Conservation (phyloP, 2,888 invertebrate species). For the Epinotia demarniana region DNA sequence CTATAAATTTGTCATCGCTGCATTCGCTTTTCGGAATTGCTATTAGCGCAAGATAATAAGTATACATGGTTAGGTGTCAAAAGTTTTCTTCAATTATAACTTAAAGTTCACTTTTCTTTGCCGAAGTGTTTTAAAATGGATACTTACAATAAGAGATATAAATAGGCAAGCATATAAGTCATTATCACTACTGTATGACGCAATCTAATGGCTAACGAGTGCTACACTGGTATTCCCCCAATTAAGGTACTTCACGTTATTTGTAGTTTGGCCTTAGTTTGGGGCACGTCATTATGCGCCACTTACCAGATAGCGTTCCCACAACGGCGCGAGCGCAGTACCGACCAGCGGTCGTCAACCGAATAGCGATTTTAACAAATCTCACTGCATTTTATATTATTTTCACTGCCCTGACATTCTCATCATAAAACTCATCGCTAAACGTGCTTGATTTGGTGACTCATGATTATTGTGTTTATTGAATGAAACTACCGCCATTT, state of each 20-base stretch:
- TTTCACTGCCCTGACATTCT: not conserved
- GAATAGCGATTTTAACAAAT: not conserved
- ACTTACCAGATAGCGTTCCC: conserved; percentile 43
- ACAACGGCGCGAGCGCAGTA: conserved; percentile 38
- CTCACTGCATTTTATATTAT: not conserved
- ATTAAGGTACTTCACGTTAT: conserved; percentile 32
- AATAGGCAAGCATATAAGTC: not conserved
- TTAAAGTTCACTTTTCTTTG: no score
- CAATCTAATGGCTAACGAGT: conserved; percentile 24
- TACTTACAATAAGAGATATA: not conserved
- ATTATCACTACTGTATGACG: conserved; percentile 14
- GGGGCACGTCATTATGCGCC: conserved; percentile 31
- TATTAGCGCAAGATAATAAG: conserved; percentile 34
- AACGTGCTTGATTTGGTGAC: not conserved
- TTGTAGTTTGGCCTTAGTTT: conserved; percentile 30
- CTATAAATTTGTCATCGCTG: conserved; percentile 79
- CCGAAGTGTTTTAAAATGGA: no score
- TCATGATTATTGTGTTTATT: not conserved
- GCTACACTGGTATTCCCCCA: conserved; percentile 25
- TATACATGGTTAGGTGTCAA: conserved; percentile 2
- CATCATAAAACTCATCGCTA: not conserved
- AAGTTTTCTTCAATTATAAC: no score
- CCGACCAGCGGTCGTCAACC: conserved; percentile 12
- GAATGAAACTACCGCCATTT: not conserved
- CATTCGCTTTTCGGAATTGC: conserved; percentile 37